Evolutionary conservation across 1,140 invertebrate genomes (phyloP).

Genomic region (Euura lappo): DNA sequence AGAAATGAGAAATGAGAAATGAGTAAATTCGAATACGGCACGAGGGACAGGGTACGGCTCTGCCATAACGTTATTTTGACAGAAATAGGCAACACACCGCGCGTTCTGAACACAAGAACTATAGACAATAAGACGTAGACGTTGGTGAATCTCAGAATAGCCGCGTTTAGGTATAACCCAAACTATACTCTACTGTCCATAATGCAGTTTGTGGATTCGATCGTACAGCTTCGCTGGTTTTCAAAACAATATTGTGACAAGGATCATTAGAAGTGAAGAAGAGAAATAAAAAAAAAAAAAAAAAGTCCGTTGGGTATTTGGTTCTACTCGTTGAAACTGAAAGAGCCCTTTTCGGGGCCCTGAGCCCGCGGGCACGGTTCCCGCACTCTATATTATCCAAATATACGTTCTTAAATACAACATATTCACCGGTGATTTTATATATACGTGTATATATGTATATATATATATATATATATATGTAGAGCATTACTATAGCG

Average conservation of each 20-base stretch:
- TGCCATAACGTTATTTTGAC: conserved; percentile 56
- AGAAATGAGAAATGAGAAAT: neutral
- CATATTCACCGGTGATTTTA: neutral
- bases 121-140: conserved; percentile 52
- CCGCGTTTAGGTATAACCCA: no score
- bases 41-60: conserved; percentile 17
- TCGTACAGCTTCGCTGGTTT: no score
- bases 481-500: conserved; percentile 15
- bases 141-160: conserved; percentile 47
- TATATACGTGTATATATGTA: neutral
- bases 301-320: conserved; percentile 34
- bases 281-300: conserved; percentile 19
- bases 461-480: conserved; percentile 8
- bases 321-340: conserved; percentile 32
- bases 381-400: neutral
- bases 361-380: neutral
- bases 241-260: conserved; percentile 58
- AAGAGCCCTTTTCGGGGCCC: conserved; percentile 13
- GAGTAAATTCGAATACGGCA: neutral
- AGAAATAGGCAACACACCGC: conserved; percentile 47
- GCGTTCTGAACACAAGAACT: no score
- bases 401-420: conserved; percentile 6
- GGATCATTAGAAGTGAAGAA: conserved; percentile 43
- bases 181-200: neutral
- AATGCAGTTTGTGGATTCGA: no score